Evolutionary conservation across 2,888 invertebrate species (phyloP).

Genomic region (Deilephila porcellus): DNA sequence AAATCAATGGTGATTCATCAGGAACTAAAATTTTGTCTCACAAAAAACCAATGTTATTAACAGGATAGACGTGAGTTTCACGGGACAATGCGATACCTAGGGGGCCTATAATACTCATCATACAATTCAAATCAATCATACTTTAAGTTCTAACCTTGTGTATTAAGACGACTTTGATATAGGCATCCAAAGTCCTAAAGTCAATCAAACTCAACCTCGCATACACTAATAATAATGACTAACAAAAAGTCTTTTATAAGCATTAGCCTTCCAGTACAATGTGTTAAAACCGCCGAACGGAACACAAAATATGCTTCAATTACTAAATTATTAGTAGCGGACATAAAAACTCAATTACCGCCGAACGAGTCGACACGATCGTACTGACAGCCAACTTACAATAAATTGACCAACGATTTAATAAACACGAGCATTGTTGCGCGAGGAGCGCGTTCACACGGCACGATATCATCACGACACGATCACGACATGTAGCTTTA

Average conservation of each 20-base stretch:
- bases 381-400: constrained; percentile 18
- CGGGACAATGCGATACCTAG: no score
- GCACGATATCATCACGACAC: background rate
- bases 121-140: no score
- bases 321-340: constrained; percentile 12
- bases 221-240: background rate
- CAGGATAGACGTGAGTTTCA: no score
- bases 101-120: no score
- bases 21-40: no score
- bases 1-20: no score
- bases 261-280: background rate
- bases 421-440: constrained; percentile 15
- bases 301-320: constrained; percentile 16
- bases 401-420: constrained; percentile 23
- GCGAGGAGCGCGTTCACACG: background rate
- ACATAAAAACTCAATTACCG: constrained; percentile 15
- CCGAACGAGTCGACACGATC: constrained; percentile 4
- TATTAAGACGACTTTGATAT: no score
- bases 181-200: no score
- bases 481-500: background rate
- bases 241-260: background rate
- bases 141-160: no score
- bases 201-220: no score
- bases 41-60: no score
- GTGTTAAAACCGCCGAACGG: background rate